phyloP scores from a whole-genome alignment of 2,113 vertebrate genomes.

The Etia nguti region DNA sequence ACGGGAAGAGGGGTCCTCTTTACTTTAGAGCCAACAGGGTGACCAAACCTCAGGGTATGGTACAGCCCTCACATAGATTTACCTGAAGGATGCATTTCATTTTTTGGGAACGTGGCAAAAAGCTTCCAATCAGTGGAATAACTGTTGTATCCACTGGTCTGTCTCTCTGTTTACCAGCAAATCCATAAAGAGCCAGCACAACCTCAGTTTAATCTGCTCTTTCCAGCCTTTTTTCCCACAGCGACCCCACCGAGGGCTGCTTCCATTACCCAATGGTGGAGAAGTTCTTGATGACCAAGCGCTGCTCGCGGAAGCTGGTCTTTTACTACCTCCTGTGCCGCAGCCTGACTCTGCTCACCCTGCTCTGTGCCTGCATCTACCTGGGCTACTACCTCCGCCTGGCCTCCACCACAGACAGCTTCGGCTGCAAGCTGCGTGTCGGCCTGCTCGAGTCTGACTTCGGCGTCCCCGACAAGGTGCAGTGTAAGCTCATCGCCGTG shows the following conservation, averaged over 20 bases:
- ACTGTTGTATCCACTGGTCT: background rate
- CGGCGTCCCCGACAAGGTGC: slow-evolving; percentile 75
- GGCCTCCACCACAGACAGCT: slow-evolving; percentile 84
- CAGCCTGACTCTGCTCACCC: slow-evolving; percentile 73
- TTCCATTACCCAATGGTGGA: slow-evolving; percentile 92
- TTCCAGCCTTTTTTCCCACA: background rate
- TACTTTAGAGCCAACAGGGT: background rate
- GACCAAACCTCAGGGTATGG: background rate
- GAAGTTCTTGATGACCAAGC: slow-evolving; percentile 90
- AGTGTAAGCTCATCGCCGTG: slow-evolving; percentile 91
- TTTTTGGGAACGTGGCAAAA: background rate
- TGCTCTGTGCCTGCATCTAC: slow-evolving; percentile 80
- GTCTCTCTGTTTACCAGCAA: background rate
- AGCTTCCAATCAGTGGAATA: background rate
- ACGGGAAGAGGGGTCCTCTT: no score
- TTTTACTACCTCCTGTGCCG: slow-evolving; percentile 82
- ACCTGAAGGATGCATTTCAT: background rate
- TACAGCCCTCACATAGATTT: no score
- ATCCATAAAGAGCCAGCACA: background rate
- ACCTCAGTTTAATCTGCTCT: background rate
- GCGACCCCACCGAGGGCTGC: slow-evolving; percentile 80
- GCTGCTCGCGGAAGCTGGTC: slow-evolving; percentile 71
- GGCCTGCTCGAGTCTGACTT: slow-evolving; percentile 81
- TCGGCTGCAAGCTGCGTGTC: slow-evolving; percentile 82
- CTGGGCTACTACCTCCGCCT: slow-evolving; percentile 88